phyloP scores from a whole-genome alignment of 2,797 vertebrate species.

The Cynodonichthys magdalenae region DNA sequence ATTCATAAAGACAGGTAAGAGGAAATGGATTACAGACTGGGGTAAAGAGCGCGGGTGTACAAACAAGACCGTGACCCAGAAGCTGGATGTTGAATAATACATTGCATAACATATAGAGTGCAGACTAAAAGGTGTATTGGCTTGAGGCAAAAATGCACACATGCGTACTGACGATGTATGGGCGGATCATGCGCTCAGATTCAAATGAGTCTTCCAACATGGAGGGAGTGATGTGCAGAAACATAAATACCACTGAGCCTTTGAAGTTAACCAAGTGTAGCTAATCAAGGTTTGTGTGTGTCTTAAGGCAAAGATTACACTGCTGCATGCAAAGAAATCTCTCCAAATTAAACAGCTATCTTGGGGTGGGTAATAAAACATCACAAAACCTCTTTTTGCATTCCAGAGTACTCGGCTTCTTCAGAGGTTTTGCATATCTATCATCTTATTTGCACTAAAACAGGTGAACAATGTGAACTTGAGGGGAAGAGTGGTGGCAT shows the following conservation, averaged over 20 bases:
- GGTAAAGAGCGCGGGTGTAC: constrained; percentile 51
- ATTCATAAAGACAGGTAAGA: constrained; percentile 48
- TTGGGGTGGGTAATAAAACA: constrained; percentile 10
- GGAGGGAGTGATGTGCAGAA: constrained; percentile 37
- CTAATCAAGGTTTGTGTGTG: constrained; percentile 26
- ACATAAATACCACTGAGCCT: constrained; percentile 36
- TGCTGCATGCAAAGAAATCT: constrained; percentile 58
- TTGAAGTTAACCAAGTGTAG: constrained; percentile 33
- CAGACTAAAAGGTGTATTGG: constrained; percentile 41
- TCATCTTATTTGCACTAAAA: constrained; percentile 31
- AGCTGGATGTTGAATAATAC: constrained; percentile 49
- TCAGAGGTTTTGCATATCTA: constrained; percentile 16
- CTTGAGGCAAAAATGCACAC: constrained; percentile 50
- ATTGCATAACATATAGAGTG: constrained; percentile 49
- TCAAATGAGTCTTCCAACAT: constrained; percentile 42
- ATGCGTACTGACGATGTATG: constrained; percentile 58
- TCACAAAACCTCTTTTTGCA: constrained; percentile 34
- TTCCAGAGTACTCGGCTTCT: constrained; percentile 34
- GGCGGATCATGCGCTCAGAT: constrained; percentile 62
- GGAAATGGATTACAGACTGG: constrained; percentile 59
- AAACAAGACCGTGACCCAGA: constrained; percentile 60
- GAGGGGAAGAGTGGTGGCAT: constrained; percentile 38
- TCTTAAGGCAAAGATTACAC: constrained; percentile 24
- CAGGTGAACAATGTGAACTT: constrained; percentile 38
- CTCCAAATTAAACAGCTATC: constrained; percentile 15